These are phyloP conservation scores for Megaleporinus macrocephalus DNA, from an alignment of 2,113 vertebrate species.

Conservation along the genomic window DNA sequence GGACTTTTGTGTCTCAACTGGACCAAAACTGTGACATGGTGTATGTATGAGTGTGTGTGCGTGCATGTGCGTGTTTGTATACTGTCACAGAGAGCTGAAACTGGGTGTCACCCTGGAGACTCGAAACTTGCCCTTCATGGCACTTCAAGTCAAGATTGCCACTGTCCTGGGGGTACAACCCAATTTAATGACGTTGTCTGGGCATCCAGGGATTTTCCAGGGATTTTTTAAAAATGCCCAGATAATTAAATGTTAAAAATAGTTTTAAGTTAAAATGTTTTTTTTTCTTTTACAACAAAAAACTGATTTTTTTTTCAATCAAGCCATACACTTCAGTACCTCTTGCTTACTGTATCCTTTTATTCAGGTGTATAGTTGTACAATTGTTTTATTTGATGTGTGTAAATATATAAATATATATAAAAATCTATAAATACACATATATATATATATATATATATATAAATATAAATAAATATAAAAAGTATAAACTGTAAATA, in stretches of 20 bases:
- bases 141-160: constrained; percentile 21
- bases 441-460: constrained; percentile 62
- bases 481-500: constrained; percentile 59
- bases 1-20: constrained; percentile 65
- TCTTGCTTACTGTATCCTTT: constrained; percentile 83
- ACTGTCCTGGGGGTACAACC: constrained; percentile 36
- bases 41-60: constrained; percentile 54
- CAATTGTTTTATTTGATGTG: constrained; percentile 69
- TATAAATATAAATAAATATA: constrained; percentile 58
- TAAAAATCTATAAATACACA: constrained; percentile 61
- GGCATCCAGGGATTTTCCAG: constrained; percentile 45
- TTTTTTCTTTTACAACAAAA: constrained; percentile 57
- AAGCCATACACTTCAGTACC: constrained; percentile 99
- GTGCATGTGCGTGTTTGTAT: constrained; percentile 37
- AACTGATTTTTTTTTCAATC: constrained; percentile 72
- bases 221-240: constrained; percentile 46
- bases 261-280: constrained; percentile 66
- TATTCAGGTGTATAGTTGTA: constrained; percentile 85
- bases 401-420: constrained; percentile 65
- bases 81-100: constrained; percentile 43
- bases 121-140: constrained; percentile 22
- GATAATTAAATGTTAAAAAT: constrained; percentile 48
- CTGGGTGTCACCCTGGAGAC: constrained; percentile 40
- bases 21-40: constrained; percentile 70
- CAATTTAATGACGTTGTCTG: constrained; percentile 46